These are phyloP conservation scores for Gracilinanus agilis DNA, from an alignment of 2,113 vertebrate genomes.

Conservation along the genomic window DNA sequence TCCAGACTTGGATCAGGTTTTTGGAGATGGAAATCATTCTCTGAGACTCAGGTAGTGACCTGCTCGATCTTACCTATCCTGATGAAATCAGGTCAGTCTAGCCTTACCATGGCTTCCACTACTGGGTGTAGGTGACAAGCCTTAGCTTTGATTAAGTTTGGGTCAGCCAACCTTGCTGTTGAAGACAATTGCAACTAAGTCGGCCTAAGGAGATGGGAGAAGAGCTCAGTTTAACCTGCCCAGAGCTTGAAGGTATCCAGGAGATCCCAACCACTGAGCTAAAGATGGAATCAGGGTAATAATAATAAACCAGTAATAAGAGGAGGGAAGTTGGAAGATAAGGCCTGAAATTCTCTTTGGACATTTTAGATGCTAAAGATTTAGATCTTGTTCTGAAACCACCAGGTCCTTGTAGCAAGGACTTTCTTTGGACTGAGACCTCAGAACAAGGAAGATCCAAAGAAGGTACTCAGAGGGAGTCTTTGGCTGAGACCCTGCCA, in stretches of 20 bases:
- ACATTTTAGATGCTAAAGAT: neutral
- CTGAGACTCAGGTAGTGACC: neutral
- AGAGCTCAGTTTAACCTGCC: neutral
- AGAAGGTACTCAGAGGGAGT: neutral
- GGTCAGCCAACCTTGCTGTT: neutral
- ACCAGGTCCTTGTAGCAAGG: neutral
- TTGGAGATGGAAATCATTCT: neutral
- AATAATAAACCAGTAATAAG: neutral
- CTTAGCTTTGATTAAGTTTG: neutral
- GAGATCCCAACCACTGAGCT: neutral
- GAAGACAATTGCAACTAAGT: neutral
- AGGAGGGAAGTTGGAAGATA: neutral
- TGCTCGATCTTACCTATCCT: neutral
- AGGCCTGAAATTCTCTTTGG: neutral
- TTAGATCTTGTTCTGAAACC: neutral
- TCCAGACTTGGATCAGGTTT: neutral
- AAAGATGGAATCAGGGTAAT: neutral
- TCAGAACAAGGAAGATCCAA: neutral
- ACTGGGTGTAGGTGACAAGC: neutral
- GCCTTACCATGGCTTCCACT: neutral
- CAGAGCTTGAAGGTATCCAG: neutral
- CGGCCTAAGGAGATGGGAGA: neutral
- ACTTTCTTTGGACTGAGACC: neutral
- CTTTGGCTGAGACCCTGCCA: neutral
- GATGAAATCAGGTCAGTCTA: neutral